phyloP scores from a whole-genome alignment of 2,797 vertebrate species.

The Sylvilagus floridanus region DNA sequence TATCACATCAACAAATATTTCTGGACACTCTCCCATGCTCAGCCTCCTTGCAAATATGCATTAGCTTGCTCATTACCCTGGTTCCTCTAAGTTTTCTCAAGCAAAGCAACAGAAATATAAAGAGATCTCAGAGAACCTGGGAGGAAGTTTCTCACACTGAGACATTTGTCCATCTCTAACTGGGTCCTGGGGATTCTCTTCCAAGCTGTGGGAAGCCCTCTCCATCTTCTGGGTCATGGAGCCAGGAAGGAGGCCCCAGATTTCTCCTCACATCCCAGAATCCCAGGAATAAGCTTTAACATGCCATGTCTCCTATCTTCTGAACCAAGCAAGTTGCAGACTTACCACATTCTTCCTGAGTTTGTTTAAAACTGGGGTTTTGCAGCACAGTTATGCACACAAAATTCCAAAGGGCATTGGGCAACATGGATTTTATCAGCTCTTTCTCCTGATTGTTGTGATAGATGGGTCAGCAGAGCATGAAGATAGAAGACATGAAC shows the following conservation, averaged over 20 bases:
- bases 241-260: not conserved
- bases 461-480: slow-evolving; percentile 13
- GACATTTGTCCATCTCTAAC: not conserved
- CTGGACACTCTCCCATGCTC: not conserved
- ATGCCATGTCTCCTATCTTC: not conserved
- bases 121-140: not conserved
- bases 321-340: not conserved
- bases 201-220: not conserved
- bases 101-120: slow-evolving; percentile 21
- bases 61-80: slow-evolving; percentile 22
- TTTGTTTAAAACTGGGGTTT: slow-evolving; percentile 11
- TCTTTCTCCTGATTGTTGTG: slow-evolving; percentile 44
- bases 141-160: not conserved
- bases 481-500: not conserved
- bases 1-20: slow-evolving; percentile 47
- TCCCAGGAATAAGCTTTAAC: not conserved
- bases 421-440: not conserved
- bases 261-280: not conserved
- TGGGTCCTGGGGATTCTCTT: not conserved
- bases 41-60: not conserved
- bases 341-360: not conserved
- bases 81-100: slow-evolving; percentile 52
- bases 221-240: not conserved
- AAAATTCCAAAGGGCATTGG: not conserved
- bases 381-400: not conserved